Conservation (phyloP, 2,888 invertebrate species). For the Pyrrhia umbra region DNA sequence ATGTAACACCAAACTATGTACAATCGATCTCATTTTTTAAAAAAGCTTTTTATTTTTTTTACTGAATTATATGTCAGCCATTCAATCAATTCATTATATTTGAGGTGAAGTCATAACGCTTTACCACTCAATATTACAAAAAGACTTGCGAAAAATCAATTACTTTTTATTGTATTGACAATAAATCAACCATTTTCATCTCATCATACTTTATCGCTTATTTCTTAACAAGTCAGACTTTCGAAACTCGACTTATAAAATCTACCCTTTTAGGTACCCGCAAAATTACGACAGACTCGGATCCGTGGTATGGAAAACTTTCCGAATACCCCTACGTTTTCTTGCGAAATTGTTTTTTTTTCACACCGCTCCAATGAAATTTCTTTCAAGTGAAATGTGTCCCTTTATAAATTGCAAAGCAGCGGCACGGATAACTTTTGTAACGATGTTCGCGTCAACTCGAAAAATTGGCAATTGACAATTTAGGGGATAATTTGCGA, state of each 20-base stretch:
- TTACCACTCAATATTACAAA: constrained; percentile 47
- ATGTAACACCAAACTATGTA: neutral
- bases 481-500: constrained; percentile 63
- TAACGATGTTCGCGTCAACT: constrained; percentile 67
- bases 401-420: constrained; percentile 71
- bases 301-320: constrained; percentile 63
- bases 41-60: neutral
- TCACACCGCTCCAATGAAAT: constrained; percentile 46
- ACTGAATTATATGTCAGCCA: constrained; percentile 16
- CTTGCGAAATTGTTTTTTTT: constrained; percentile 68
- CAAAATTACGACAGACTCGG: constrained; percentile 62
- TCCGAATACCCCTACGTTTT: constrained; percentile 65
- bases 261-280: constrained; percentile 41
- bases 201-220: constrained; percentile 25
- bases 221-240: constrained; percentile 50
- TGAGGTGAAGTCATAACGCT: constrained; percentile 12
- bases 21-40: constrained; percentile 21
- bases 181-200: constrained; percentile 7
- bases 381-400: constrained; percentile 60
- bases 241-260: constrained; percentile 63
- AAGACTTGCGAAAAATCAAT: constrained; percentile 32
- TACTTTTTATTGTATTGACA: constrained; percentile 46
- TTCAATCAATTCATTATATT: constrained; percentile 35
- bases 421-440: constrained; percentile 70
- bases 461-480: constrained; percentile 73